Evolutionary conservation across 2,888 invertebrate species (phyloP).

Genomic region (Harmothoe impar): DNA sequence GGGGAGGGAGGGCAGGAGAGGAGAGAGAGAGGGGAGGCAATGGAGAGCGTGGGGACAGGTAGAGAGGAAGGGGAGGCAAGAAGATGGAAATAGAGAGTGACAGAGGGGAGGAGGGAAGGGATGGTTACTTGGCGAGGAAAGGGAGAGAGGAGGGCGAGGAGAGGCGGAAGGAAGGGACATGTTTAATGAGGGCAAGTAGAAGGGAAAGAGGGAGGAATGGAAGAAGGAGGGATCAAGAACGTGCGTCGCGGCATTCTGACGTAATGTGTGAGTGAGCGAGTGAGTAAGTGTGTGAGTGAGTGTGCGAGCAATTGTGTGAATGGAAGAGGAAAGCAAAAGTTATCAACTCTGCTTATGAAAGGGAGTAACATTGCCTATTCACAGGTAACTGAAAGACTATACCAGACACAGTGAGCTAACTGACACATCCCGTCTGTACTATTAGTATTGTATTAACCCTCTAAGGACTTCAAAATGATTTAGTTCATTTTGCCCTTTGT

Average conservation of each 20-base stretch:
- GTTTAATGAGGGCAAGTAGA: neutral
- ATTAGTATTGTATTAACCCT: constrained; percentile 29
- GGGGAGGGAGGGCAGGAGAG: neutral
- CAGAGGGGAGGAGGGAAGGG: neutral
- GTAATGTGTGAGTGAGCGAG: neutral
- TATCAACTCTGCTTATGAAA: too few species aligned
- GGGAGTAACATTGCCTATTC: too few species aligned
- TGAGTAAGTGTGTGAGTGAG: neutral
- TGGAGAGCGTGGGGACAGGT: neutral
- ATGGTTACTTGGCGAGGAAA: neutral
- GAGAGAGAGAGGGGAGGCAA: neutral
- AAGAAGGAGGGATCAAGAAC: neutral
- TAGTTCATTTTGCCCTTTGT: too few species aligned
- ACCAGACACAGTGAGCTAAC: neutral
- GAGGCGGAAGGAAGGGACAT: too few species aligned
- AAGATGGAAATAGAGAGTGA: neutral
- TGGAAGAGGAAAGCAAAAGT: too few species aligned
- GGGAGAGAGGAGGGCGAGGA: too few species aligned
- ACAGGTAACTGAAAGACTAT: neutral
- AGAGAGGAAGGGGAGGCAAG: neutral
- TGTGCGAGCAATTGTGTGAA: too few species aligned
- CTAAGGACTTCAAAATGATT: too few species aligned
- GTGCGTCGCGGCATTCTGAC: neutral
- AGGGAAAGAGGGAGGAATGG: neutral
- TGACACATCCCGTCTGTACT: neutral